Evolutionary conservation across 2,113 vertebrate species (phyloP).

Genomic region (Zosterops pallidus): DNA sequence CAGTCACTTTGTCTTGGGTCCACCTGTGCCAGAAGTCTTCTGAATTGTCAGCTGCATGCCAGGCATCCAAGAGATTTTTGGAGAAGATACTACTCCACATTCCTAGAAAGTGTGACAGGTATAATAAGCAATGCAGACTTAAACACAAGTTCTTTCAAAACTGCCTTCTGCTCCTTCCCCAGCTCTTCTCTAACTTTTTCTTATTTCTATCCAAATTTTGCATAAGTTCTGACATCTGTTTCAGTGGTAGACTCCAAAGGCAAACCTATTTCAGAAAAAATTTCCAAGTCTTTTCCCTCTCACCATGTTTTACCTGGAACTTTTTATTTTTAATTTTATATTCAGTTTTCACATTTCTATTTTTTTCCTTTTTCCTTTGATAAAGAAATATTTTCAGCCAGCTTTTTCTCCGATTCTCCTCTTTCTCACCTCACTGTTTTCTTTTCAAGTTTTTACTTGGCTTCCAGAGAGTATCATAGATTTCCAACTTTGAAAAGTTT

Average conservation of each 20-base stretch:
- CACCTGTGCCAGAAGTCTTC: conserved; percentile 72
- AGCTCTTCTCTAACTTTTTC: not conserved
- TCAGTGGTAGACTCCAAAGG: not conserved
- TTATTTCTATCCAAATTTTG: not conserved
- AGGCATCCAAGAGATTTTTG: conserved; percentile 74
- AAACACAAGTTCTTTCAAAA: not conserved
- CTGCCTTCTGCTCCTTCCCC: not conserved
- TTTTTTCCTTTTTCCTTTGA: not conserved
- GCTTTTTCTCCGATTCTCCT: not conserved
- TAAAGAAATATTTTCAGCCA: not conserved
- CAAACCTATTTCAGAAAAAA: not conserved
- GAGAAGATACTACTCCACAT: conserved; percentile 76
- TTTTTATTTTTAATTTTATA: not conserved
- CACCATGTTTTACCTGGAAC: not conserved
- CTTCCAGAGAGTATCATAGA: not conserved
- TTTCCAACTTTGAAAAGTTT: not conserved
- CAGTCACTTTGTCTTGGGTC: conserved; percentile 64
- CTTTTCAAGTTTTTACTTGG: not conserved
- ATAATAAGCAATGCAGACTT: not conserved
- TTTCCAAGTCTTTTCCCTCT: not conserved
- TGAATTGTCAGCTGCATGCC: conserved; percentile 67
- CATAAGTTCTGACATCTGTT: not conserved
- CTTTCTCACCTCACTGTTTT: not conserved
- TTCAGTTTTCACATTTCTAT: not conserved
- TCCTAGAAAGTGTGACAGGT: conserved; percentile 11